Base-by-base conservation (phyloP, 2,113 vertebrate genomes). In the Menidia beryllina region DNA sequence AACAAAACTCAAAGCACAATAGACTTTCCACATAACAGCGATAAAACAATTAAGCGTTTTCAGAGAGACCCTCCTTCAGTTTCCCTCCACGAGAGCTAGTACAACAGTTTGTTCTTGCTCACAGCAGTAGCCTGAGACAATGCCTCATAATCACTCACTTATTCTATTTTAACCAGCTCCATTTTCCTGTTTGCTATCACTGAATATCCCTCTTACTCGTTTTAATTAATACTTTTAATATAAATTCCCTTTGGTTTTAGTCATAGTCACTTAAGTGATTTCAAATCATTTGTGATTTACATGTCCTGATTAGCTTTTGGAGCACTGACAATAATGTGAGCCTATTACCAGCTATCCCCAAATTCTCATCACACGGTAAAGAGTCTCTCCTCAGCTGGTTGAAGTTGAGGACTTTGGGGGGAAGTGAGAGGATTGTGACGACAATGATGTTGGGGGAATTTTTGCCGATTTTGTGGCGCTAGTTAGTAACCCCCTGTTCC, bases 381-480 rank as follows among this genome's bases (percentile, higher is more conserved):
- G 2, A 13, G 6, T 36, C 69, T 65, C 38, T 43, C 47, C 53
- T 56, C 21, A 39, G 60, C 34, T 51, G 47, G 15, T 30, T 38
- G 24, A 65, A 60, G 21, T 6, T 56, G 36, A 21, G 38, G 39
- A 54, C 30, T 72, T 36, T 15, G 41, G 34, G 17, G 57, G 47
- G 15, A 63, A 41, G 23, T 20, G 7, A 79, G 64, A 69, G 48
- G 25, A 21, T 63, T 39, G 49, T 26, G 58, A 10, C 30, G 45
- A 36, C 39, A 43, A 47, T 48, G 51, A 25, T 39, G 59, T 55
- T 47, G 34, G 70, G 54, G 49, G 54, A 56, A 85, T 83, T 82
- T 82, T 50, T 71, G 67, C 57, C 25, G 77, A 73, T 82, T 84
- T 55, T 76, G 47, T 75, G 70, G 67, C 56, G 65, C 67, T 81